Percentiles rank a stretch among this genome's conserved stretches.
Evolutionary conservation across 2,888 invertebrate genomes (phyloP).

Genomic region (Globia sparganii): DNA sequence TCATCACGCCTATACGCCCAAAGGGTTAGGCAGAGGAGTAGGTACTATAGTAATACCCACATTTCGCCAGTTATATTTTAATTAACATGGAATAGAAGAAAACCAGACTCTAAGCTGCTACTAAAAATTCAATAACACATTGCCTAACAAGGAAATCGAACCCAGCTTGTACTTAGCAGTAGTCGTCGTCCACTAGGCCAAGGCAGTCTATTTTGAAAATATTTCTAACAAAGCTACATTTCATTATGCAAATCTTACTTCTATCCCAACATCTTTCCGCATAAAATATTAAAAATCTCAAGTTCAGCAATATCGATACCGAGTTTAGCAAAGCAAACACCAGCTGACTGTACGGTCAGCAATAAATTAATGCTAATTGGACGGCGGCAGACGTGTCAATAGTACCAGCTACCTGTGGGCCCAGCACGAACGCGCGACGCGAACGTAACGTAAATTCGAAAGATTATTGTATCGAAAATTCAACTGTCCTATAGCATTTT

Average conservation of each 20-base stretch:
- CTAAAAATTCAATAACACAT: too few species aligned
- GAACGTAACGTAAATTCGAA: too few species aligned
- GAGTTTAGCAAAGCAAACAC: constrained; percentile 49
- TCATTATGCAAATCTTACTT: not conserved
- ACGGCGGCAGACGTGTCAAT: constrained; percentile 64
- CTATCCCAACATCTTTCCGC: not conserved
- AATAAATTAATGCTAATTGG: constrained; percentile 71
- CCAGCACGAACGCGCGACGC: not conserved
- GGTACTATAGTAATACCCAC: too few species aligned
- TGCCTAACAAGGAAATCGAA: not conserved
- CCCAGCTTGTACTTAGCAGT: not conserved
- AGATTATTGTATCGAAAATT: not conserved
- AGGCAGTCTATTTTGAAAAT: not conserved
- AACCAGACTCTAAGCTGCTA: not conserved
- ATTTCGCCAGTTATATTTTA: too few species aligned
- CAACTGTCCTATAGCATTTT: not conserved
- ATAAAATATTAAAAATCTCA: constrained; percentile 39
- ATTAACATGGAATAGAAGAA: too few species aligned
- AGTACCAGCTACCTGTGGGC: constrained; percentile 51
- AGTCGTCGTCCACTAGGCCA: not conserved
- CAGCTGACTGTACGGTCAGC: constrained; percentile 59
- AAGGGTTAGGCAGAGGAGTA: too few species aligned
- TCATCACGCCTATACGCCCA: too few species aligned
- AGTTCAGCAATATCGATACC: constrained; percentile 35
- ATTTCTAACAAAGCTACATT: not conserved